A percentile compares a stretch with the other conserved stretches of the same genome.
phyloP scores from a whole-genome alignment of 2,888 invertebrate species.

The Pollenia labialis region DNA sequence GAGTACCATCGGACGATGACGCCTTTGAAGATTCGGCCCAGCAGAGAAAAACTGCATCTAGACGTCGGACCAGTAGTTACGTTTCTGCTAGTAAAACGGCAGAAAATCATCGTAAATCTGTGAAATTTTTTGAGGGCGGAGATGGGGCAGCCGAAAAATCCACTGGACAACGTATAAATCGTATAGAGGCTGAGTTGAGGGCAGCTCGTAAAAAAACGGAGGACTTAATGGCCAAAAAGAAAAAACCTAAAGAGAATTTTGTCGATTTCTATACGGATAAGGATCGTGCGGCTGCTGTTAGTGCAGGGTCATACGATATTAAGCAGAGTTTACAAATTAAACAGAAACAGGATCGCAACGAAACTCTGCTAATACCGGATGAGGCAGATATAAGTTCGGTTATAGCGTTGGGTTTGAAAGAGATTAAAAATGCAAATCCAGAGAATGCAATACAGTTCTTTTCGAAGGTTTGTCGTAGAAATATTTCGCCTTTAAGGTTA shows the following conservation, averaged over 20 bases:
- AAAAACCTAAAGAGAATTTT: slow-evolving; percentile 82
- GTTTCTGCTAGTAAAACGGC: slow-evolving; percentile 25
- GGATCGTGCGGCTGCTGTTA: slow-evolving; percentile 94
- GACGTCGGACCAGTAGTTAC: slow-evolving; percentile 46
- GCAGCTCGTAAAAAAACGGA: slow-evolving; percentile 80
- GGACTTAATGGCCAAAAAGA: slow-evolving; percentile 79
- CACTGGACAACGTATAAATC: slow-evolving; percentile 76
- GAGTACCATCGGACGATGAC: slow-evolving; percentile 85
- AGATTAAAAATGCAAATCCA: slow-evolving; percentile 90
- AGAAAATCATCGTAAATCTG: slow-evolving; percentile 73
- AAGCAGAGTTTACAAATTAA: slow-evolving; percentile 93
- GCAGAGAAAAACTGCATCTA: slow-evolving; percentile 51
- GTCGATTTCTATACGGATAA: slow-evolving; percentile 96
- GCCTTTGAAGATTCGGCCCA: slow-evolving; percentile 83
- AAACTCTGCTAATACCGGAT: slow-evolving; percentile 89
- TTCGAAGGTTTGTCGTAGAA: slow-evolving; percentile 87
- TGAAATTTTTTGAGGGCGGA: slow-evolving; percentile 74
- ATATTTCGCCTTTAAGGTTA: background rate
- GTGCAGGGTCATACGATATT: slow-evolving; percentile 90
- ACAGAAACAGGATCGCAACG: slow-evolving; percentile 90
- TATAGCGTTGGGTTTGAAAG: slow-evolving; percentile 90
- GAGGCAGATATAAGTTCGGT: slow-evolving; percentile 92
- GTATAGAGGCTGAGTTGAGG: slow-evolving; percentile 78
- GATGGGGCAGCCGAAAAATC: slow-evolving; percentile 70
- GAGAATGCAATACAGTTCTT: slow-evolving; percentile 90